Evolutionary conservation across 2,888 invertebrate species (phyloP).

Genomic region (Leptopterna dolabrata): DNA sequence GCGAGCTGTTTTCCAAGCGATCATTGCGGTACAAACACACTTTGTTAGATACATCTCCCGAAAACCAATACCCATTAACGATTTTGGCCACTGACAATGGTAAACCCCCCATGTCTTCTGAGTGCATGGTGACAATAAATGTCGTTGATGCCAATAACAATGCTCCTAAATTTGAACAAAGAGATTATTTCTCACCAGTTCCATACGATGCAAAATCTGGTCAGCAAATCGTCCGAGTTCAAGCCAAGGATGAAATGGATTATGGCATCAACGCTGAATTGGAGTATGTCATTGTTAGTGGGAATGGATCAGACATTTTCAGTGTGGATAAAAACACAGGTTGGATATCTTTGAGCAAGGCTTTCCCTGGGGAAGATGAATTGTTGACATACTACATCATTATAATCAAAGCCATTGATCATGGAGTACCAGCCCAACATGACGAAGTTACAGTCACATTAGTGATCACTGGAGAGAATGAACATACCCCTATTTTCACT

Average conservation of each 20-base stretch:
- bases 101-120: constrained; percentile 92
- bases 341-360: constrained; percentile 80
- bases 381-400: constrained; percentile 74
- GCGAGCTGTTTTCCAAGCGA: constrained; percentile 88
- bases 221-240: constrained; percentile 78
- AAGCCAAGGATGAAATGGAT: constrained; percentile 82
- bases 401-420: constrained; percentile 82
- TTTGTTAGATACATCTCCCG: constrained; percentile 83
- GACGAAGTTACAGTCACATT: constrained; percentile 80
- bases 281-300: constrained; percentile 78
- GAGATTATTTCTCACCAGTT: constrained; percentile 82
- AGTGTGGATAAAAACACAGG: constrained; percentile 80
- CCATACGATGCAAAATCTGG: constrained; percentile 80
- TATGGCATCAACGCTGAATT: constrained; percentile 91
- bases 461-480: constrained; percentile 87
- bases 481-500: constrained; percentile 82
- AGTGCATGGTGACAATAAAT: constrained; percentile 85
- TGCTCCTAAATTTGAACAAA: constrained; percentile 83
- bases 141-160: constrained; percentile 94
- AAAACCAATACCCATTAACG: constrained; percentile 87
- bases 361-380: constrained; percentile 68
- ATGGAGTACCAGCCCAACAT: constrained; percentile 86
- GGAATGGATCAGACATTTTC: constrained; percentile 83
- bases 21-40: constrained; percentile 85
- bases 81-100: constrained; percentile 95